Percentiles rank a stretch among this genome's conserved stretches.
These are phyloP conservation scores for Denticeps clupeoides DNA, from an alignment of 2,797 vertebrate species.

Conservation along the genomic window DNA sequence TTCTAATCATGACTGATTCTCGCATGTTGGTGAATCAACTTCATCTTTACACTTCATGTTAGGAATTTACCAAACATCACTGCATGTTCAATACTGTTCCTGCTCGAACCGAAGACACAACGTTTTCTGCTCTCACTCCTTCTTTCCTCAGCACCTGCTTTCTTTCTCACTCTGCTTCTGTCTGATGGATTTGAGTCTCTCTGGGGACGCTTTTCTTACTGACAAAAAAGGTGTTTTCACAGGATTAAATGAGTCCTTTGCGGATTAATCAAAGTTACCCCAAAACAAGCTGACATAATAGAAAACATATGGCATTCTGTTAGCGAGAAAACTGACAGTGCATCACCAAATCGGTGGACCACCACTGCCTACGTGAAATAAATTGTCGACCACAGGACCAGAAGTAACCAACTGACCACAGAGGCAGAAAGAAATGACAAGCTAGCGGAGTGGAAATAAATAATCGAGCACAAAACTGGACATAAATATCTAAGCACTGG, in stretches of 20 bases:
- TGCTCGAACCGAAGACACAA: conserved; percentile 25
- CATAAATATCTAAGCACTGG: conserved; percentile 53
- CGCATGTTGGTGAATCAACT: no score
- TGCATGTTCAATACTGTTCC: no score
- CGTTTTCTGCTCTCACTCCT: conserved; percentile 10
- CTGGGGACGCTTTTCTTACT: conserved; percentile 9
- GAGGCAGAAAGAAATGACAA: conserved; percentile 12
- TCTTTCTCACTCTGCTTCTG: conserved; percentile 17
- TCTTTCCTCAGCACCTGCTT: conserved; percentile 22
- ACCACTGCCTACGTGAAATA: conserved; percentile 42
- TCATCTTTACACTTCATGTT: no score
- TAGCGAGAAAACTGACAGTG: not conserved
- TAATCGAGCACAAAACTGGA: conserved; percentile 36
- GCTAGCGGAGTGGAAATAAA: conserved; percentile 8
- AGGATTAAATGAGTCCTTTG: conserved; percentile 31
- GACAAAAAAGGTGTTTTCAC: conserved; percentile 23
- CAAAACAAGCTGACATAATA: not conserved
- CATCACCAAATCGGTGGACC: conserved; percentile 19
- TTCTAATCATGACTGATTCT: no score
- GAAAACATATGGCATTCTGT: not conserved
- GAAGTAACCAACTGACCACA: conserved; percentile 39
- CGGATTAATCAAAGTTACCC: conserved; percentile 38
- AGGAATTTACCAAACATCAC: no score
- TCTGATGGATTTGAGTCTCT: conserved; percentile 16
- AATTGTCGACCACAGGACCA: conserved; percentile 39